Evolutionary conservation across 64 coral and sea anemone species (phyloP).

Genomic region (Actinia equina): DNA sequence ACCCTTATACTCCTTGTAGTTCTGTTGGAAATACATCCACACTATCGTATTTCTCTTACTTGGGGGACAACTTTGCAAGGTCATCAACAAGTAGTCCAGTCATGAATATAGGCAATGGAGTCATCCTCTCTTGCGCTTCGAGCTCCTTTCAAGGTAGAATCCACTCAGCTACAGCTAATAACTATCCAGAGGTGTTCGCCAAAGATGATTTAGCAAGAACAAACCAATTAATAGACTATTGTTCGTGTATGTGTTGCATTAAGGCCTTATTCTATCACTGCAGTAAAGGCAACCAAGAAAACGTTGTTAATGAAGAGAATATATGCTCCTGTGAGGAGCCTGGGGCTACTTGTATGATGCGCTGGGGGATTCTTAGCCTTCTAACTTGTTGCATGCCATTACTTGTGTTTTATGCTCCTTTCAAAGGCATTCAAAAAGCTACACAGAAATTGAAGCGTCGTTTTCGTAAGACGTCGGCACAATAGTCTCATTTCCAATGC

Average conservation of each 20-base stretch:
- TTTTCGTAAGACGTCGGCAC: not conserved
- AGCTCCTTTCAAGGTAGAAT: not conserved
- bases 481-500: not conserved
- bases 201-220: not conserved
- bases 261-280: constrained; percentile 58
- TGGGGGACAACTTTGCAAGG: not conserved
- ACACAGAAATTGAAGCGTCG: not conserved
- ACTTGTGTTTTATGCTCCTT: constrained; percentile 41
- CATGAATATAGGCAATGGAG: not conserved
- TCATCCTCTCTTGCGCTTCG: not conserved
- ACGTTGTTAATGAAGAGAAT: constrained; percentile 10
- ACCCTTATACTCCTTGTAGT: not conserved
- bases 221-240: constrained; percentile 33
- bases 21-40: not conserved
- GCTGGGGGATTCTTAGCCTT: constrained; percentile 36
- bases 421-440: constrained; percentile 18
- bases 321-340: constrained; percentile 34
- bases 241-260: constrained; percentile 51
- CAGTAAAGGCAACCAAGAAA: constrained; percentile 12
- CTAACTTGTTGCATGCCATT: constrained; percentile 38
- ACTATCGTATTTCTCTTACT: not conserved
- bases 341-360: constrained; percentile 28
- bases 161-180: not conserved
- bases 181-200: not conserved
- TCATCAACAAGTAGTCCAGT: not conserved